phyloP scores from a whole-genome alignment of 2,797 vertebrate genomes.

The Acrocephalus scirpaceus region DNA sequence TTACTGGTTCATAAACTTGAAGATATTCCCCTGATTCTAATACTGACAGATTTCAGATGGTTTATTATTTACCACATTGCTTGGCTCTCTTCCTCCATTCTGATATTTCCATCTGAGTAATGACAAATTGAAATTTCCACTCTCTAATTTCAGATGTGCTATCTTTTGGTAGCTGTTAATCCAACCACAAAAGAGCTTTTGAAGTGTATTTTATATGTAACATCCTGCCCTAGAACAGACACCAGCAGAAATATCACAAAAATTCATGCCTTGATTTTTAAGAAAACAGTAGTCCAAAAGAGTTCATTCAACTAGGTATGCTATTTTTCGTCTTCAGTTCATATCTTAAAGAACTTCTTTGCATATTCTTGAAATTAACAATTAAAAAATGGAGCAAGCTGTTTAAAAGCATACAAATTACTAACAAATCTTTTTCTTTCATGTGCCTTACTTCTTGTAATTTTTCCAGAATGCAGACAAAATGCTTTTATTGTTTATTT shows the following conservation, averaged over 20 bases:
- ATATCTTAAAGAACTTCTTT: background rate
- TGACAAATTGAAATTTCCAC: conserved; percentile 19
- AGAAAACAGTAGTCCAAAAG: background rate
- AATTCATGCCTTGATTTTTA: background rate
- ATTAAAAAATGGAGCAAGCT: background rate
- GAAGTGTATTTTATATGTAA: background rate
- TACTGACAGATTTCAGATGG: background rate
- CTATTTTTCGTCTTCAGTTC: background rate
- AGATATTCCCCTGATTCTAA: background rate
- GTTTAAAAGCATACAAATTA: background rate
- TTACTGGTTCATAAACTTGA: background rate
- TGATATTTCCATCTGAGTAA: background rate
- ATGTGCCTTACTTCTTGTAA: background rate
- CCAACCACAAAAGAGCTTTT: background rate
- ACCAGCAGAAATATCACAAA: background rate
- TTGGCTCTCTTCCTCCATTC: background rate
- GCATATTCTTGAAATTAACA: background rate
- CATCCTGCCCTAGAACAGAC: background rate
- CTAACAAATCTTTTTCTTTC: background rate
- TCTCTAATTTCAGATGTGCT: background rate
- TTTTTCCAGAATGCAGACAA: background rate
- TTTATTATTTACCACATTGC: background rate
- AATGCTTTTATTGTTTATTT: background rate
- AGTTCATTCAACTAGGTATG: background rate
- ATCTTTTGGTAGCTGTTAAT: background rate